These are phyloP conservation scores for Stratiomys singularior DNA, from an alignment of 2,888 invertebrate genomes.

Conservation along the genomic window DNA sequence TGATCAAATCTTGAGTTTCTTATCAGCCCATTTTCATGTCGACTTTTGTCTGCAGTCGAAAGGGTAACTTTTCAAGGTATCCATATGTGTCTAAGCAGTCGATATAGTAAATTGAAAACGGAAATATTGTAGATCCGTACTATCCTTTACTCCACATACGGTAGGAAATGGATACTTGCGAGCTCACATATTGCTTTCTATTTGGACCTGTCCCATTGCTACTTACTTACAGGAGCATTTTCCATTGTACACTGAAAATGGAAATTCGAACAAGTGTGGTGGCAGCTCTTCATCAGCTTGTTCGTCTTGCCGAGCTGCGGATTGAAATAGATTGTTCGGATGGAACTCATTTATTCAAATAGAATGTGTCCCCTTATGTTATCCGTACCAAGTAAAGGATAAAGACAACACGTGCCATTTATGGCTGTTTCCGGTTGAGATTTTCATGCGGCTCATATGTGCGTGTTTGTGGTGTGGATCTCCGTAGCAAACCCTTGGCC, in stretches of 20 bases:
- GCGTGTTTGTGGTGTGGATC: background rate
- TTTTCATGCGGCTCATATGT: background rate
- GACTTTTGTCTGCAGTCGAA: background rate
- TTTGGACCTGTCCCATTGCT: background rate
- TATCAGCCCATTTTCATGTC: background rate
- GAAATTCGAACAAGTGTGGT: slow-evolving; percentile 22
- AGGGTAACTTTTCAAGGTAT: background rate
- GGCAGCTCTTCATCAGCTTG: too few species aligned
- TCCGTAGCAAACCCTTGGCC: background rate
- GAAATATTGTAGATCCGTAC: slow-evolving; percentile 1
- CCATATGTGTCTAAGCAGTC: background rate
- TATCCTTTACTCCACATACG: background rate
- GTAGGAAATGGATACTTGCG: too few species aligned
- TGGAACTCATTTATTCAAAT: background rate
- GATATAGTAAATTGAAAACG: background rate
- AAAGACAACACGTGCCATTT: slow-evolving; percentile 32
- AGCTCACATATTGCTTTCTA: background rate
- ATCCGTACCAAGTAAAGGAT: background rate
- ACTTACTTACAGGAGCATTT: background rate
- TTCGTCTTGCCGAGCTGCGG: background rate
- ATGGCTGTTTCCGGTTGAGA: slow-evolving; percentile 14
- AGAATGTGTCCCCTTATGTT: background rate
- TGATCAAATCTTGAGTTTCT: background rate
- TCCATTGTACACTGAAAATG: background rate
- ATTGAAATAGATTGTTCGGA: slow-evolving; percentile 16